Evolutionary conservation across 2,888 invertebrate species (phyloP).

Genomic region (Ganaspis brasiliensis): DNA sequence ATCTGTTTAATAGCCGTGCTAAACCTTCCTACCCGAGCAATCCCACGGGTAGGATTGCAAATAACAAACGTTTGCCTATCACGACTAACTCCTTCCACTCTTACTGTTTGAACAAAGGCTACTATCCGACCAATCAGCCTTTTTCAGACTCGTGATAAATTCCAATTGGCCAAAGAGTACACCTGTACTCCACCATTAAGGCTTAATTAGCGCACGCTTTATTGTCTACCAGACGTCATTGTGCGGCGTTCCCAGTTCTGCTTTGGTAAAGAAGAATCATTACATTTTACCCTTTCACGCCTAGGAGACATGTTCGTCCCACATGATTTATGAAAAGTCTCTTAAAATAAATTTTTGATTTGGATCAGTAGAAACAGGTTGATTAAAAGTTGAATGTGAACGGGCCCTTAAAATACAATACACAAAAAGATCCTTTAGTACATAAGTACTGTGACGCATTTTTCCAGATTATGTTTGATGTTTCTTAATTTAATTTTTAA

Average conservation of each 20-base stretch:
- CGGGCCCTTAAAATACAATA: too few species aligned
- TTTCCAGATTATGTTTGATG: too few species aligned
- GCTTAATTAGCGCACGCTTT: neutral
- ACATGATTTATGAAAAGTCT: slow-evolving; percentile 52
- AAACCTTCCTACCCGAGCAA: slow-evolving; percentile 73
- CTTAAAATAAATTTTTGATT: too few species aligned
- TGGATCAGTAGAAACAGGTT: too few species aligned
- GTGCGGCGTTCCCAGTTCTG: neutral
- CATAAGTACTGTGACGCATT: too few species aligned
- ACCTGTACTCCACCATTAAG: slow-evolving; percentile 41
- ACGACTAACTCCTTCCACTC: slow-evolving; percentile 63
- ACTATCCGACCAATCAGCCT: slow-evolving; percentile 43
- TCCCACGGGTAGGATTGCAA: slow-evolving; percentile 76
- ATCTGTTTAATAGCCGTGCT: slow-evolving; percentile 78
- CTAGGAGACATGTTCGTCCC: neutral
- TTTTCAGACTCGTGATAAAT: slow-evolving; percentile 57
- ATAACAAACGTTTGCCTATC: slow-evolving; percentile 75
- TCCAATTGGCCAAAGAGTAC: slow-evolving; percentile 51
- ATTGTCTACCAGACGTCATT: neutral
- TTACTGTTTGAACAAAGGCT: slow-evolving; percentile 54
- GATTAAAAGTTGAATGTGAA: too few species aligned
- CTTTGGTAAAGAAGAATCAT: neutral
- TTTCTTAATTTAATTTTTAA: too few species aligned
- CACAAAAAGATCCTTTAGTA: too few species aligned
- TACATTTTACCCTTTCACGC: neutral